A percentile compares a stretch with the other conserved stretches of the same genome.
phyloP scores from a whole-genome alignment of 1,140 invertebrate species.

The Metaphire vulgaris region DNA sequence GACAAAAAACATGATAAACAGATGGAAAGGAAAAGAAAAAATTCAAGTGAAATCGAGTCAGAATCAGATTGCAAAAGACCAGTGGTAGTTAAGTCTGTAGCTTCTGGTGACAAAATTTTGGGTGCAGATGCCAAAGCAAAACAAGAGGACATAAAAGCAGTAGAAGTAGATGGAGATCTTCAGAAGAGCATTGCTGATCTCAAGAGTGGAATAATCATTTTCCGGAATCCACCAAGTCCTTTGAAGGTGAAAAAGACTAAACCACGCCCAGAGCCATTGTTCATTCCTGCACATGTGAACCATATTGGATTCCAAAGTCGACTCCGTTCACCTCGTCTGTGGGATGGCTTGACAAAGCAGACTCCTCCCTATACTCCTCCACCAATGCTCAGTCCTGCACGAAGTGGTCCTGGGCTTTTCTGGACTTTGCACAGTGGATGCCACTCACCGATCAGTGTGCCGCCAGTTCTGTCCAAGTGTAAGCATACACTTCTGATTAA shows the following conservation, averaged over 20 bases:
- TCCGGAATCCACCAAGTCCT: neutral
- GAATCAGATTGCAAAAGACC: too few relatives aligned
- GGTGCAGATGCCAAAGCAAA: too few relatives aligned
- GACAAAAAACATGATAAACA: too few relatives aligned
- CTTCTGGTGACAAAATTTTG: too few relatives aligned
- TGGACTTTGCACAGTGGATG: constrained; percentile 51
- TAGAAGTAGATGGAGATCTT: too few relatives aligned
- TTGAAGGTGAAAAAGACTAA: constrained; percentile 51
- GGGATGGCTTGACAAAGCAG: constrained; percentile 39
- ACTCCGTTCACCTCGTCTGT: constrained; percentile 56
- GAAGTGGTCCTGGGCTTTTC: constrained; percentile 78
- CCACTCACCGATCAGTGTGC: neutral
- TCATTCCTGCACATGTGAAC: constrained; percentile 56
- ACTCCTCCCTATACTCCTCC: constrained; percentile 71
- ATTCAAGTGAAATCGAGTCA: too few relatives aligned
- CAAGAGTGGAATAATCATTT: too few relatives aligned
- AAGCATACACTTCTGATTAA: too few relatives aligned
- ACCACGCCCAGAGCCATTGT: constrained; percentile 59
- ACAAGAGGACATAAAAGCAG: too few relatives aligned
- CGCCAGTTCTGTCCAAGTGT: neutral
- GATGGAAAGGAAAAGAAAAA: too few relatives aligned
- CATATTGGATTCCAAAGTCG: constrained; percentile 54
- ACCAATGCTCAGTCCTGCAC: constrained; percentile 80
- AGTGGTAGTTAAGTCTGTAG: too few relatives aligned
- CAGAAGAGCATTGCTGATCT: too few relatives aligned